A percentile compares a stretch with the other conserved stretches of the same genome.
These are phyloP conservation scores for Tarsius wallacei DNA, from an alignment of 2,797 vertebrate genomes.

Conservation along the genomic window DNA sequence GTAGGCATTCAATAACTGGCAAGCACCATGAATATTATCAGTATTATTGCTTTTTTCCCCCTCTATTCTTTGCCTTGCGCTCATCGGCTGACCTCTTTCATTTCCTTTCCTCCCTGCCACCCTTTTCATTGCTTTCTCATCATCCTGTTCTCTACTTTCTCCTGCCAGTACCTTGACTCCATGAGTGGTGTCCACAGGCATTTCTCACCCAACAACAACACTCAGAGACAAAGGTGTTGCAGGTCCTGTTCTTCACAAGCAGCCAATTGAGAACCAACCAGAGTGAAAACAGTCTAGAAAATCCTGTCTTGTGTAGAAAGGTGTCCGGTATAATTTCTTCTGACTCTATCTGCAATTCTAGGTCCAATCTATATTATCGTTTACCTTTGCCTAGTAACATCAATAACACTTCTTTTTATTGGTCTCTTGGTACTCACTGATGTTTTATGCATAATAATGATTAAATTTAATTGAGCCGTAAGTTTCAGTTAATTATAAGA, in stretches of 20 bases:
- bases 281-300: conserved; percentile 1
- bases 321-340: conserved; percentile 68
- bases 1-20: neutral
- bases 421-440: conserved; percentile 87
- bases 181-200: neutral
- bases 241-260: neutral
- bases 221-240: neutral
- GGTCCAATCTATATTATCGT: conserved; percentile 75
- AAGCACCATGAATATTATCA: neutral
- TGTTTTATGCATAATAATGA: conserved; percentile 91
- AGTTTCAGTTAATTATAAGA: conserved; percentile 91
- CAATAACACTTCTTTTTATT: conserved; percentile 87
- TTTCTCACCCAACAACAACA: neutral
- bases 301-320: neutral
- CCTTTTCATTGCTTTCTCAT: neutral
- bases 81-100: neutral
- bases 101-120: neutral
- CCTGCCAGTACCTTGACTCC: neutral
- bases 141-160: neutral
- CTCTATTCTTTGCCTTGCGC: neutral
- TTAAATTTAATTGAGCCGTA: conserved; percentile 91
- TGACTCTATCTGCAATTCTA: conserved; percentile 74
- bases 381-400: conserved; percentile 88
- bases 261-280: neutral
- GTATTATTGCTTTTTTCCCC: neutral